These are phyloP conservation scores for Sandelia bainsii DNA, from an alignment of 2,797 vertebrate species.

Conservation along the genomic window DNA sequence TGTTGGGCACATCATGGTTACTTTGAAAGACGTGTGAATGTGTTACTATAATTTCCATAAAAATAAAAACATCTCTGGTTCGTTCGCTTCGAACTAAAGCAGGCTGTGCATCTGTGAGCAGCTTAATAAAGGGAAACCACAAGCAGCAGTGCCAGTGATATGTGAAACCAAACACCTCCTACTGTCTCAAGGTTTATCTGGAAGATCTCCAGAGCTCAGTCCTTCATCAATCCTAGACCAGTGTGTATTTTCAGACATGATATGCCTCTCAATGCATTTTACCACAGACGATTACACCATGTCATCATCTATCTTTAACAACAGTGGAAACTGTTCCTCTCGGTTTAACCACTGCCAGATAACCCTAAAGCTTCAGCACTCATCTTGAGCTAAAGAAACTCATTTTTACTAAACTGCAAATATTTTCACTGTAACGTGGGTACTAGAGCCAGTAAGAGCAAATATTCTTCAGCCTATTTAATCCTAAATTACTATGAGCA, in stretches of 20 bases:
- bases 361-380: conserved; percentile 12
- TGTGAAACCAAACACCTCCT: conserved; percentile 73
- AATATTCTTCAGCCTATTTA: conserved; percentile 18
- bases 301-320: conserved; percentile 59
- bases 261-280: conserved; percentile 39
- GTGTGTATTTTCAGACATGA: conserved; percentile 53
- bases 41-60: not conserved
- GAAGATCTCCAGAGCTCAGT: conserved; percentile 61
- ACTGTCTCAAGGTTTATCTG: conserved; percentile 63
- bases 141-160: conserved; percentile 51
- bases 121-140: conserved; percentile 62
- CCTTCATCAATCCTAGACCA: conserved; percentile 40
- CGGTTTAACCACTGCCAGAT: conserved; percentile 1
- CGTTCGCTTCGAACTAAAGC: conserved; percentile 34
- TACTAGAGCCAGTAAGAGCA: conserved; percentile 1
- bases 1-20: not conserved
- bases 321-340: conserved; percentile 30
- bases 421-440: conserved; percentile 10
- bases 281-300: conserved; percentile 44
- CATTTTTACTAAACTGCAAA: conserved; percentile 25
- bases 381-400: conserved; percentile 14
- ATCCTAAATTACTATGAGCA: conserved; percentile 15
- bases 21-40: not conserved
- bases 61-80: conserved; percentile 5
- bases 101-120: conserved; percentile 52